Evolutionary conservation across 2,113 vertebrate genomes (phyloP), one percentile per base, ranked within the genome.

Genomic region (Chelonoidis abingdonii): DNA sequence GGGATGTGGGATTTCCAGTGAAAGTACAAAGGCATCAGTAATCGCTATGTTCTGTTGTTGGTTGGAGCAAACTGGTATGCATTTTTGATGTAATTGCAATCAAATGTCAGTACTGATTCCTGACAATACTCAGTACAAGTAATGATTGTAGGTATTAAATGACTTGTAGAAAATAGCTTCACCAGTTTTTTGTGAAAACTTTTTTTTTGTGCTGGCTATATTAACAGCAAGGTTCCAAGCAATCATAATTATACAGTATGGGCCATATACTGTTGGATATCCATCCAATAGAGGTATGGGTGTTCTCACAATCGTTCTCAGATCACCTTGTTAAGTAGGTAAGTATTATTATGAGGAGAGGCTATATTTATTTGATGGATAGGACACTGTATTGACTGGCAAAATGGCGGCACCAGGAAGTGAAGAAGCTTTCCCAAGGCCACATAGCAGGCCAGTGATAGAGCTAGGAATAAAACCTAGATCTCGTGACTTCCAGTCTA

Each of bases 11-110:
- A 69, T 86, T 95, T 95, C 62, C 54, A 82, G 75, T 24, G 59
- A 50, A 83, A 47, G 35, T 72, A 27, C 11, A 22, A 0, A 0
- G 27, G 10, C 16, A 86, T 59, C 19, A 78, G 27, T 54, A 81
- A 87, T 47, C 1, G 0, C 24, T 31, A 81, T 29, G 9, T 35
- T 49, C 10, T 5, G 31, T 1, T 12, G 2, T 56, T 1, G 1
- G 2, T 2, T 11, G 11, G 13, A 21, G 2, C 5, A 50, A 75
- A 47, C 52, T 47, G 76, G 17, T 25, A 44, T 80, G 8, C n/a
- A 29, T 92, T 25, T 84, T 44, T 89, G 6, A 59, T 92, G 65
- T 6, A 16, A 35, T 31, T 69, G n/a, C 76, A 62, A 35, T 88
- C 35, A 86, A 93, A 86, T 25, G 89, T 52, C 24, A 59, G 5